Conservation (phyloP, 2,888 invertebrate genomes). For the Schizotus pectinicornis region DNA sequence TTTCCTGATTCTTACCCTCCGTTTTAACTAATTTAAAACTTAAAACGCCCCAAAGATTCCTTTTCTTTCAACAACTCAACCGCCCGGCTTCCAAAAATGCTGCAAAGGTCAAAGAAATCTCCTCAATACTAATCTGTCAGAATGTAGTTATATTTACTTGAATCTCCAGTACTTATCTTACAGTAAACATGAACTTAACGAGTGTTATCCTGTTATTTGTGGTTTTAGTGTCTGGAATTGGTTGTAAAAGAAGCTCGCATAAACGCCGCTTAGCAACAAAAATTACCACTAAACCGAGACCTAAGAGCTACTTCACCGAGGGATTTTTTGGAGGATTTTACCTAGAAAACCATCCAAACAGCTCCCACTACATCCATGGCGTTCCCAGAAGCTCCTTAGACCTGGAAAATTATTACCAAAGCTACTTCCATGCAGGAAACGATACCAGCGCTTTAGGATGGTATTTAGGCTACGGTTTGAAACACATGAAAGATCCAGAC, state of each 20-base stretch:
- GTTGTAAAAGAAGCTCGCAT: too few species aligned
- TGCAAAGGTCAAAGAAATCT: too few species aligned
- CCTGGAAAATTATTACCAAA: neutral
- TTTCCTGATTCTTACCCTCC: neutral
- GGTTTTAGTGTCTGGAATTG: too few species aligned
- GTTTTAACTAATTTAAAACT: conserved; percentile 4
- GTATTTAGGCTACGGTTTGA: conserved; percentile 27
- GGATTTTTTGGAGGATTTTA: conserved; percentile 21
- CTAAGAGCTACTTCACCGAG: conserved; percentile 1
- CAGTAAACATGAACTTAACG: too few species aligned
- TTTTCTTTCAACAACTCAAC: too few species aligned
- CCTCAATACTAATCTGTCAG: too few species aligned
- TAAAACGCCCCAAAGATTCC: neutral
- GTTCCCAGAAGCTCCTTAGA: conserved; percentile 19
- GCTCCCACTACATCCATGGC: conserved; percentile 18
- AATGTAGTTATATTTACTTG: too few species aligned
- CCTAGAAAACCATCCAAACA: neutral
- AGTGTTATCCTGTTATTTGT: too few species aligned
- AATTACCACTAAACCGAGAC: too few species aligned
- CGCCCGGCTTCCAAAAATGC: too few species aligned
- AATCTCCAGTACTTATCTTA: too few species aligned
- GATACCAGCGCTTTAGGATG: conserved; percentile 23
- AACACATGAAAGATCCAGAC: conserved; percentile 25
- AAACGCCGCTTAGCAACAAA: too few species aligned
- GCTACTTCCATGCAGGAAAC: conserved; percentile 16